A percentile compares a stretch with the other conserved stretches of the same genome.
These are phyloP conservation scores for Apodemia mormo DNA, from an alignment of 2,888 invertebrate genomes.

Conservation along the genomic window DNA sequence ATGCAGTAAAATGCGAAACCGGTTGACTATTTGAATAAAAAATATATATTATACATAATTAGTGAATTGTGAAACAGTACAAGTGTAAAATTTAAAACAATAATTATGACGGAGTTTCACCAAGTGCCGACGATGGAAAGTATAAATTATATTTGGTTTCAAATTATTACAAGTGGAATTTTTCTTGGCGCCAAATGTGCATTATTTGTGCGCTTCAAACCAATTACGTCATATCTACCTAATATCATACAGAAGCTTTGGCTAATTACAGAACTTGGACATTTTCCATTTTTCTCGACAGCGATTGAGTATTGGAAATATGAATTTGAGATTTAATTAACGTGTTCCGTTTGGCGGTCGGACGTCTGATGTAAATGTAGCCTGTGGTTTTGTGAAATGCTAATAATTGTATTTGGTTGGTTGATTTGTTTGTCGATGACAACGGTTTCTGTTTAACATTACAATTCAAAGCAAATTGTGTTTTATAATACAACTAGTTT, in stretches of 20 bases:
- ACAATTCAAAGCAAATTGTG: not conserved
- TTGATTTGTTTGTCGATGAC: conserved; percentile 12
- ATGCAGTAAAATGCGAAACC: too few species aligned
- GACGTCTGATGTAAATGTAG: conserved; percentile 8
- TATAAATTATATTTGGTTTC: too few species aligned
- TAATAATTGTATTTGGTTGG: conserved; percentile 18
- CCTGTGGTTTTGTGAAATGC: conserved; percentile 26
- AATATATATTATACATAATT: too few species aligned
- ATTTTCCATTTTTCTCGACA: conserved; percentile 50
- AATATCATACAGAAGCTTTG: conserved; percentile 24
- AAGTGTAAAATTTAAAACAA: too few species aligned
- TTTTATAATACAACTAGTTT: not conserved
- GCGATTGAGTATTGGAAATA: conserved; percentile 53
- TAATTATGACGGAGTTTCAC: too few species aligned
- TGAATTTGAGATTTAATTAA: conserved; percentile 57
- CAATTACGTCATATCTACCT: not conserved
- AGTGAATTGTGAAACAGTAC: too few species aligned
- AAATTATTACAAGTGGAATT: too few species aligned
- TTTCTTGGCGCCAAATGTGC: too few species aligned
- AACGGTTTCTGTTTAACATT: conserved; percentile 13
- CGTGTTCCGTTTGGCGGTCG: conserved; percentile 23
- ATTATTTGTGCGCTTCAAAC: too few species aligned
- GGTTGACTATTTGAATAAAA: too few species aligned
- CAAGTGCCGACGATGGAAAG: too few species aligned
- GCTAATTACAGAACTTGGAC: conserved; percentile 52